Conservation (phyloP, 2,113 vertebrate species). For the Dendropsophus ebraccatus region DNA sequence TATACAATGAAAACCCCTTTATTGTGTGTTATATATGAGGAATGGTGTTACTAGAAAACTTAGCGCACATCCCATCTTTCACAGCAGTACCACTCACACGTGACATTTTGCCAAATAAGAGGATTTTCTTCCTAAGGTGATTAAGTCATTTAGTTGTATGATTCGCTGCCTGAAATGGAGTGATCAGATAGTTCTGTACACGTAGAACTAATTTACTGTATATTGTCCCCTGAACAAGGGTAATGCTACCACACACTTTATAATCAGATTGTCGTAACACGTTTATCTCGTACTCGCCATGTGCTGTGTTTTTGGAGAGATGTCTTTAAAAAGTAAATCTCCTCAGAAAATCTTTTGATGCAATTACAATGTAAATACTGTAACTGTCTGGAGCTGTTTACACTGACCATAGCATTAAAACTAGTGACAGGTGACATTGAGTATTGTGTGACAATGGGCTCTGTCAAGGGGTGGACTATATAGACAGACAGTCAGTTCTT, state of each 20-base stretch:
- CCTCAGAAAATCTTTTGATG: background rate
- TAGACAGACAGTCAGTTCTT: no score
- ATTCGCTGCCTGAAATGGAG: constrained; percentile 31
- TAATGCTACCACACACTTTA: constrained; percentile 9
- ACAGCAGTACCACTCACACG: constrained; percentile 5
- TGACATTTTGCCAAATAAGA: constrained; percentile 37
- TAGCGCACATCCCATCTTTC: background rate
- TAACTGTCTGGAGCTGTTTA: no score
- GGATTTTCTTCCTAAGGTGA: constrained; percentile 33
- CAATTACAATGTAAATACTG: background rate
- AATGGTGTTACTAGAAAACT: background rate
- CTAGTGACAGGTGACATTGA: no score
- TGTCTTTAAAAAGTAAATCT: background rate
- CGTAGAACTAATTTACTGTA: background rate
- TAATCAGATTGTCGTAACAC: background rate
- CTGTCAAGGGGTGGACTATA: no score
- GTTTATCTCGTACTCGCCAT: background rate
- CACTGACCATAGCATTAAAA: no score
- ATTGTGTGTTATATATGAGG: background rate
- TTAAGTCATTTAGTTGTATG: constrained; percentile 38
- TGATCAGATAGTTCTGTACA: constrained; percentile 32
- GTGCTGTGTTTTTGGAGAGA: background rate
- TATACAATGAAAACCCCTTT: background rate
- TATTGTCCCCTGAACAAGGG: constrained; percentile 7
- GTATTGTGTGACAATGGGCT: no score